phyloP scores from a whole-genome alignment of 2,888 invertebrate genomes.

The Vanessa cardui region DNA sequence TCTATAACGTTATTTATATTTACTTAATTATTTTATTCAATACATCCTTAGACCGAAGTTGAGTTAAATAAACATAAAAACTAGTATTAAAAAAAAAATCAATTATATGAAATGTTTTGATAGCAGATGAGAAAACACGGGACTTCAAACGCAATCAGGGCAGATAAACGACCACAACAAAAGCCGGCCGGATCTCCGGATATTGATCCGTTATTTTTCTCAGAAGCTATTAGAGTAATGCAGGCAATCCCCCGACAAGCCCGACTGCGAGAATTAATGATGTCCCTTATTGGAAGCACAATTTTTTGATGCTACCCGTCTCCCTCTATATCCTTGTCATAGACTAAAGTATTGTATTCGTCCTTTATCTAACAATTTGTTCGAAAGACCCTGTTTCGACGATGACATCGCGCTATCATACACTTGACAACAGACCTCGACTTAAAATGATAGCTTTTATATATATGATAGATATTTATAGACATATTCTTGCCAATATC shows the following conservation, averaged over 20 bases:
- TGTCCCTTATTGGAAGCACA: conserved; percentile 87
- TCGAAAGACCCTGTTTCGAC: too few relatives aligned
- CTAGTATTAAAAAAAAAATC: neutral
- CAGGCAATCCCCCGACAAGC: conserved; percentile 65
- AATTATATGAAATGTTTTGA: neutral
- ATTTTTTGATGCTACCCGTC: conserved; percentile 84
- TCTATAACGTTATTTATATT: too few relatives aligned
- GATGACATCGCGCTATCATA: too few relatives aligned
- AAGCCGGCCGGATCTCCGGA: conserved; percentile 46
- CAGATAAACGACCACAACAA: conserved; percentile 47
- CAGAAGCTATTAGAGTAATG: conserved; percentile 67
- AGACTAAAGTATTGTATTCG: conserved; percentile 26
- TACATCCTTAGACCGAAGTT: too few relatives aligned
- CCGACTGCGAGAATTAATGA: conserved; percentile 85
- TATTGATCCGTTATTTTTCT: conserved; percentile 74
- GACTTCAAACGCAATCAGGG: conserved; percentile 35
- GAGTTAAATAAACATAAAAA: too few relatives aligned
- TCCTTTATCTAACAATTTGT: too few relatives aligned
- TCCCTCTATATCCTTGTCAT: conserved; percentile 45
- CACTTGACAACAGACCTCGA: too few relatives aligned
- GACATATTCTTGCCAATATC: too few relatives aligned
- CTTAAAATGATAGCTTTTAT: too few relatives aligned
- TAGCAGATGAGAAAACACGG: conserved; percentile 2
- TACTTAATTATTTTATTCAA: too few relatives aligned
- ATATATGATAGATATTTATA: too few relatives aligned